Percentiles rank a stretch among this genome's conserved stretches.
These are phyloP conservation scores for Zaprionus camerounensis DNA, from an alignment of 1,140 invertebrate genomes.

Conservation along the genomic window DNA sequence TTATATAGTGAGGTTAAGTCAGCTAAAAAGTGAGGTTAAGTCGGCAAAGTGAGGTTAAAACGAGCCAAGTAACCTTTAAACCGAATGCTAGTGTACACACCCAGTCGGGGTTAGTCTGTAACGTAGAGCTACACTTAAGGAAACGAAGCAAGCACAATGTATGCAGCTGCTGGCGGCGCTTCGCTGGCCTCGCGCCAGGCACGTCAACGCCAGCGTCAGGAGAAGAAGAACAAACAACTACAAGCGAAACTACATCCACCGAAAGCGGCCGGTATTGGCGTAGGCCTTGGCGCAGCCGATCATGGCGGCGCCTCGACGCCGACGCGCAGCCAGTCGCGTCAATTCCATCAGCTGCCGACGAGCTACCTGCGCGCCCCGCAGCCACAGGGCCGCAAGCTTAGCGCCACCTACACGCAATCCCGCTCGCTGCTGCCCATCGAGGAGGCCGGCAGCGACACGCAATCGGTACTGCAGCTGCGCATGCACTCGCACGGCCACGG, in stretches of 20 bases:
- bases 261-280: conserved; percentile 77
- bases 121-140: conserved; percentile 46
- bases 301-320: conserved; percentile 75
- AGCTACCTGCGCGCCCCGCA: conserved; percentile 82
- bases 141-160: conserved; percentile 85
- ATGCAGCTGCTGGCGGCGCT: conserved; percentile 90
- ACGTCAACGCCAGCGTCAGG: conserved; percentile 85
- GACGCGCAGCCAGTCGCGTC: conserved; percentile 84
- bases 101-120: conserved; percentile 39
- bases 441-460: conserved; percentile 70
- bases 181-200: conserved; percentile 89
- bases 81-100: conserved; percentile 49
- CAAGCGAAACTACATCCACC: conserved; percentile 84
- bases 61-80: conserved; percentile 2
- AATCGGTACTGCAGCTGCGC: conserved; percentile 80
- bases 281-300: conserved; percentile 57
- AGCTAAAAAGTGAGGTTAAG: conserved; percentile 14
- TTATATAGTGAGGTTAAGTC: conserved; percentile 10
- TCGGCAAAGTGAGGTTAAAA: conserved; percentile 11
- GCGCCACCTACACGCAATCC: conserved; percentile 83
- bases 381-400: conserved; percentile 77
- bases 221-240: conserved; percentile 85
- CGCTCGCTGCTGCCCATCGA: conserved; percentile 83
- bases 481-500: conserved; percentile 69
- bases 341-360: conserved; percentile 86